Conservation (phyloP, 2,888 invertebrate genomes). For the Harpagoxenus sublaevis region DNA sequence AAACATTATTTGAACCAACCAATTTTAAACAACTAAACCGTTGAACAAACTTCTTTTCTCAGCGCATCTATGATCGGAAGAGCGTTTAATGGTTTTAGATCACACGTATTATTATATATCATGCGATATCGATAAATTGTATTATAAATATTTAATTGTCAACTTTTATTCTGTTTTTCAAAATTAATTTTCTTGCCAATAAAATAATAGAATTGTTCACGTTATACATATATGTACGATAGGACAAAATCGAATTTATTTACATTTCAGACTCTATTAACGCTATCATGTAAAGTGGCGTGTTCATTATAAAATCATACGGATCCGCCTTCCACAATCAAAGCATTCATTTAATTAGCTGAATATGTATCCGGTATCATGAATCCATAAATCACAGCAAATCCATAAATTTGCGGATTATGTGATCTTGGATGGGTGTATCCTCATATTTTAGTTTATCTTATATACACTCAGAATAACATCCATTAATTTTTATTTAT, state of each 20-base stretch:
- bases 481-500: slow-evolving; percentile 7
- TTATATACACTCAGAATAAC: not conserved
- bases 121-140: not conserved
- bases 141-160: not conserved
- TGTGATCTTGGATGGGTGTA: not conserved
- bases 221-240: not conserved
- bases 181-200: not conserved
- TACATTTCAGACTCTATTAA: not conserved
- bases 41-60: no score
- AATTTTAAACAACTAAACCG: no score
- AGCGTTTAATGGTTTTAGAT: not conserved
- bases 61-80: not conserved
- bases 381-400: not conserved
- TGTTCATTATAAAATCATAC: slow-evolving; percentile 7
- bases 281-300: not conserved
- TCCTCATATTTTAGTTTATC: slow-evolving; percentile 8
- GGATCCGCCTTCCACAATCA: not conserved
- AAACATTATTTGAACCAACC: no score
- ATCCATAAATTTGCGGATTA: not conserved
- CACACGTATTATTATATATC: not conserved
- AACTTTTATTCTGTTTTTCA: not conserved
- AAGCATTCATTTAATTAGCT: not conserved
- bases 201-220: not conserved
- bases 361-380: not conserved
- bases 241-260: not conserved